Conservation (phyloP, 1,140 invertebrate genomes). For the Cyclargus thomasi region DNA sequence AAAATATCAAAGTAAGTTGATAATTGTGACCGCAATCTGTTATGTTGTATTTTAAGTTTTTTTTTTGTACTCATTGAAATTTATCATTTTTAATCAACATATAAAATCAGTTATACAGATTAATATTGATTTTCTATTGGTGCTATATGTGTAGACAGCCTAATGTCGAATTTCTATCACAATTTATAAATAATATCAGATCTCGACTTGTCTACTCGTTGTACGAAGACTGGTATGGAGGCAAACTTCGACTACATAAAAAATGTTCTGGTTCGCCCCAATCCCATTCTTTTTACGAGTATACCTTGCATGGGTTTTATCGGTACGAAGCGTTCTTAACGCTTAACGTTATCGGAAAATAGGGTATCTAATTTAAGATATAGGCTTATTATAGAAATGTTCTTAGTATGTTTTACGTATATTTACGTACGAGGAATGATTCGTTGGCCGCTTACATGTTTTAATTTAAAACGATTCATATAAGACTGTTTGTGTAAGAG, state of each 20-base stretch:
- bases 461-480: conserved; percentile 10
- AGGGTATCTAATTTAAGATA: conserved; percentile 60
- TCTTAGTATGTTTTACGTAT: conserved; percentile 44
- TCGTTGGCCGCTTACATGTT: not conserved
- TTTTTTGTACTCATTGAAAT: not conserved
- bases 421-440: conserved; percentile 37
- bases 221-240: no score
- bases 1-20: conserved; percentile 3
- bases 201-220: not conserved
- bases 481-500: conserved; percentile 15
- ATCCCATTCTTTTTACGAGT: not conserved
- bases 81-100: not conserved
- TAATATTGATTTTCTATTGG: not conserved
- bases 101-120: not conserved
- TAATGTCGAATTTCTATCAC: not conserved
- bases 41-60: not conserved
- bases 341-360: conserved; percentile 66
- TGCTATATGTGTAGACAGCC: not conserved
- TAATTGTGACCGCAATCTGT: not conserved
- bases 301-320: conserved; percentile 61
- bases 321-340: conserved; percentile 47
- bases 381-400: conserved; percentile 60
- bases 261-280: not conserved
- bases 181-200: not conserved
- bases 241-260: no score